Percentiles rank a stretch among this genome's conserved stretches.
Conservation (phyloP, 2,888 invertebrate species). For the Holacanthella duospinosa region DNA sequence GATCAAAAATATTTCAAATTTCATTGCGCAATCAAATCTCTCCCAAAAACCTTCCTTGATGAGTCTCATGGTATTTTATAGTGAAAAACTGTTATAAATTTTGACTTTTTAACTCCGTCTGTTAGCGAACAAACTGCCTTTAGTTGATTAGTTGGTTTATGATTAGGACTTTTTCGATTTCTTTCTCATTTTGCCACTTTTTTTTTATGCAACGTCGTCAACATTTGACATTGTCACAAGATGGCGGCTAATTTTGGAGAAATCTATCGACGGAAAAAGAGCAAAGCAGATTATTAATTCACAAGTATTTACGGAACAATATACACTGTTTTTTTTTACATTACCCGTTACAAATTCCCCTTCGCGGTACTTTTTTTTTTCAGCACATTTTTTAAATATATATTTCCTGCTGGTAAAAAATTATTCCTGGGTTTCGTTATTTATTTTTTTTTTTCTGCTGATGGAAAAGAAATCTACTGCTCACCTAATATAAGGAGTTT, state of each 20-base stretch:
- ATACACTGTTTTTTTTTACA: neutral
- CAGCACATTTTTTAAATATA: neutral
- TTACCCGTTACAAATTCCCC: no score
- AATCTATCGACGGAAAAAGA: neutral
- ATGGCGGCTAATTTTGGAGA: no score
- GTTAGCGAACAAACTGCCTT: slow-evolving; percentile 23
- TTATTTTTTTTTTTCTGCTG: no score
- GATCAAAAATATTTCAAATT: no score
- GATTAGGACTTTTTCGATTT: no score
- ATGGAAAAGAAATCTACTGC: slow-evolving; percentile 17
- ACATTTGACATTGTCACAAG: neutral
- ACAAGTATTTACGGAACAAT: neutral
- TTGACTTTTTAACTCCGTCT: slow-evolving; percentile 27
- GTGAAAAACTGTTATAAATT: slow-evolving; percentile 26
- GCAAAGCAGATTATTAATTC: neutral
- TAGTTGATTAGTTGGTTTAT: slow-evolving; percentile 9
- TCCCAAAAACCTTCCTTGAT: no score
- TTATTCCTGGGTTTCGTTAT: no score
- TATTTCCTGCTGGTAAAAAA: slow-evolving; percentile 15
- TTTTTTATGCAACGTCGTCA: no score
- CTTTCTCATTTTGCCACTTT: no score
- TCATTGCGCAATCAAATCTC: no score
- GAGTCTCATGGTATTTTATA: slow-evolving; percentile 22
- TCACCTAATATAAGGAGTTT: slow-evolving; percentile 5
- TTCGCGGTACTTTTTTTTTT: no score